Conservation (phyloP, 2,113 vertebrate genomes). For the Leptosomus discolor region DNA sequence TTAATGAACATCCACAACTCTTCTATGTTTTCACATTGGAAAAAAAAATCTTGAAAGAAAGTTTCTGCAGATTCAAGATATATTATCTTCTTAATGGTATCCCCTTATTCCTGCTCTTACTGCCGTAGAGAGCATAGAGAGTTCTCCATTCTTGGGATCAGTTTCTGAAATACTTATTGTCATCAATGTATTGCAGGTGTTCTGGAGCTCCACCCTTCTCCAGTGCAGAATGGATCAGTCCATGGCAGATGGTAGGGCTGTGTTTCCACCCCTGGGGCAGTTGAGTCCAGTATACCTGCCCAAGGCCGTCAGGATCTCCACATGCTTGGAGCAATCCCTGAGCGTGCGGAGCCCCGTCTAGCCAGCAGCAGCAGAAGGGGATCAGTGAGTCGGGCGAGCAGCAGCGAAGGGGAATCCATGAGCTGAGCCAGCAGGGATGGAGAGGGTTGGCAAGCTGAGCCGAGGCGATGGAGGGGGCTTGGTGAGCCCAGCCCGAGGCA, state of each 20-base stretch:
- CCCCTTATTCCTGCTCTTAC: background rate
- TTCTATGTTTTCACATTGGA: background rate
- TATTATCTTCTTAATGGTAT: background rate
- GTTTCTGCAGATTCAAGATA: background rate
- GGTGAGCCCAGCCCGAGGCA: too few species aligned
- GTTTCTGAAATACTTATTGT: background rate
- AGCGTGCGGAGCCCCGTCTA: slow-evolving; percentile 77
- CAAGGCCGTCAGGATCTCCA: too few species aligned
- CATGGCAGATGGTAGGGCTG: too few species aligned
- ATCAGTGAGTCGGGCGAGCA: background rate
- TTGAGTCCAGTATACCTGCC: too few species aligned
- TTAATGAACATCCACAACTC: background rate
- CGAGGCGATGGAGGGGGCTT: background rate
- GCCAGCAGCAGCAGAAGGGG: too few species aligned
- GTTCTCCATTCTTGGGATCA: background rate
- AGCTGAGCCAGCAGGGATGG: background rate
- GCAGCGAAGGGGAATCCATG: rapidly evolving
- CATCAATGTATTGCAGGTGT: too few species aligned
- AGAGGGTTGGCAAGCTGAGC: background rate
- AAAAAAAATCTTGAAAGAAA: background rate
- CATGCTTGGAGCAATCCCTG: slow-evolving; percentile 84
- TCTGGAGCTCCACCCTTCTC: too few species aligned
- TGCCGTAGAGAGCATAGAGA: background rate
- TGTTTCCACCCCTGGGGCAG: too few species aligned
- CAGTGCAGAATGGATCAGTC: too few species aligned